phyloP scores from a whole-genome alignment of 2,797 vertebrate species.

The Psittacula derbiana region DNA sequence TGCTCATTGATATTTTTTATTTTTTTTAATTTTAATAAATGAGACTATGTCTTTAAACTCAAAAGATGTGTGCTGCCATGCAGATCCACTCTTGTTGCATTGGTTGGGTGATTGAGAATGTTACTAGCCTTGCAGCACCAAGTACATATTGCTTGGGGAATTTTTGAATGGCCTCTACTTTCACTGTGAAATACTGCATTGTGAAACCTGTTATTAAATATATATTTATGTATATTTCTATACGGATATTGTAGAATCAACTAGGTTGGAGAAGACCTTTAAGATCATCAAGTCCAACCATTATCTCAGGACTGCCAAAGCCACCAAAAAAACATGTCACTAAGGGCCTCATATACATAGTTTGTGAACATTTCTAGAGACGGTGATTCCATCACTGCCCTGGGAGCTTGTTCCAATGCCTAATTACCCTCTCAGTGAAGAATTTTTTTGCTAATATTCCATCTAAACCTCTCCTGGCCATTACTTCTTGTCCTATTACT shows the following conservation, averaged over 20 bases:
- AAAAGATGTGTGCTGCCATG: not conserved
- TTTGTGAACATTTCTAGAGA: not conserved
- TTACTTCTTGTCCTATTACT: not conserved
- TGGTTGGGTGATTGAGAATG: not conserved
- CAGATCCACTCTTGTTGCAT: not conserved
- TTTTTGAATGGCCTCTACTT: not conserved
- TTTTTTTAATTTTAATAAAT: not conserved
- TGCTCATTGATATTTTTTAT: not conserved
- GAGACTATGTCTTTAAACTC: not conserved
- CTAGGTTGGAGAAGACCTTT: not conserved
- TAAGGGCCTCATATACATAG: not conserved
- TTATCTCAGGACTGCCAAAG: not conserved
- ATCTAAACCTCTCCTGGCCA: not conserved
- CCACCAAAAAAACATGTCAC: not conserved
- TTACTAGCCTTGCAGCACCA: not conserved
- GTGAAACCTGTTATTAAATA: not conserved
- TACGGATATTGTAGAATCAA: not conserved
- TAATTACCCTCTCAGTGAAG: not conserved
- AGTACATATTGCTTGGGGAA: not conserved
- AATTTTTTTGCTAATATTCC: not conserved
- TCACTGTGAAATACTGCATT: not conserved
- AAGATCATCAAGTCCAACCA: not conserved
- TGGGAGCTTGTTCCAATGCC: not conserved
- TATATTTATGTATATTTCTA: not conserved
- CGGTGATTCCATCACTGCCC: not conserved